These are phyloP conservation scores for Hyla sarda DNA, from an alignment of 2,113 vertebrate species.

Conservation along the genomic window DNA sequence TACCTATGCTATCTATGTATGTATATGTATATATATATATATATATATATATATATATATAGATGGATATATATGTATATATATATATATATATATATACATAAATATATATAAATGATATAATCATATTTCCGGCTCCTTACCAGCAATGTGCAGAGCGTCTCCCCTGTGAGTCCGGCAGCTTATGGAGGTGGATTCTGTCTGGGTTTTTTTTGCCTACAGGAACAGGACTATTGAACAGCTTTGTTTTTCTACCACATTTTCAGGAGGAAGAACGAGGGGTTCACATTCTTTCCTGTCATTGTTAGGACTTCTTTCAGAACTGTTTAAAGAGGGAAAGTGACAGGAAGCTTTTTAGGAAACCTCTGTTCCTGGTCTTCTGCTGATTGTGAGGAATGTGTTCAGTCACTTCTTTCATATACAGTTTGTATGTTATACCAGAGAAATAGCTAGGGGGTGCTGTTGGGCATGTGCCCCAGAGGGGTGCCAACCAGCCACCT, in stretches of 20 bases:
- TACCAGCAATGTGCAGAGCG: background rate
- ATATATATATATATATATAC: no score
- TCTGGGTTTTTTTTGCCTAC: background rate
- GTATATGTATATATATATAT: no score
- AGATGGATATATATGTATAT: no score
- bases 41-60: no score
- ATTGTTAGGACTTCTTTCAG: conserved; percentile 30
- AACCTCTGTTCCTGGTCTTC: conserved; percentile 5
- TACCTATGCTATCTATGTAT: no score
- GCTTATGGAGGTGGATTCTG: background rate
- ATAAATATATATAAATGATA: no score
- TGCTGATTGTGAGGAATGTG: conserved; percentile 10
- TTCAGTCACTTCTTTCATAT: background rate
- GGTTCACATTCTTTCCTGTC: conserved; percentile 29
- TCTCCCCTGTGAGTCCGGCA: background rate
- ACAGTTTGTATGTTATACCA: background rate
- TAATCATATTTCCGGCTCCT: background rate
- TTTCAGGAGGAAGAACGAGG: background rate
- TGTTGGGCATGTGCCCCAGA: background rate
- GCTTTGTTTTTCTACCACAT: background rate
- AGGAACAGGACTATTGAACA: background rate
- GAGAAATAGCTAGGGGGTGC: background rate
- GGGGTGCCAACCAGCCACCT: background rate
- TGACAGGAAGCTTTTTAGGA: conserved; percentile 10
- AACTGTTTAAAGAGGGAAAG: conserved; percentile 12